Conservation (phyloP, 2,888 invertebrate species). For the Tetramorium bicarinatum region DNA sequence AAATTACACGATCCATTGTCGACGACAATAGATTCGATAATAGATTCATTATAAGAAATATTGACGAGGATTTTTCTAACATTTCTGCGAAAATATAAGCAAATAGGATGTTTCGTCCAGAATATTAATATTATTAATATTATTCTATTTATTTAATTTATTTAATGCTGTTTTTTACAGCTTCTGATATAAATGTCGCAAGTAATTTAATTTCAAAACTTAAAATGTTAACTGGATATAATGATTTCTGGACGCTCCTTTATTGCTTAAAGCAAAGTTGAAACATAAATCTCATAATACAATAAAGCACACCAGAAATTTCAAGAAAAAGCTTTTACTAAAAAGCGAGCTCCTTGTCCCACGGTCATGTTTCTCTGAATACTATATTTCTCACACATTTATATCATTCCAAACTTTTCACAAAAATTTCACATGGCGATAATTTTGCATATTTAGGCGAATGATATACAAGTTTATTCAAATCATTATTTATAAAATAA, state of each 20-base stretch:
- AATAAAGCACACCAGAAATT: conserved; percentile 70
- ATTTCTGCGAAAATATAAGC: conserved; percentile 20
- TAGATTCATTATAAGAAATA: conserved; percentile 15
- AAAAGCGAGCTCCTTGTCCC: conserved; percentile 84
- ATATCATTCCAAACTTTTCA: conserved; percentile 49
- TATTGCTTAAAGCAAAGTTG: conserved; percentile 16
- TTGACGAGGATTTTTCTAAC: conserved; percentile 2
- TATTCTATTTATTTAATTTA: not conserved
- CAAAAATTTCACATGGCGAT: conserved; percentile 24
- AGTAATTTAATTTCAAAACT: conserved; percentile 19
- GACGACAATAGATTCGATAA: not conserved
- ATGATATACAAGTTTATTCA: conserved; percentile 53
- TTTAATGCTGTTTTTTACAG: not conserved
- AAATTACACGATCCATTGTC: not conserved
- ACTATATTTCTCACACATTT: conserved; percentile 58
- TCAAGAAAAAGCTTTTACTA: conserved; percentile 72
- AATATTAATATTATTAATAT: not conserved
- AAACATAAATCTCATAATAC: conserved; percentile 20
- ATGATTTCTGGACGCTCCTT: conserved; percentile 24
- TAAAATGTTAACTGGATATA: not conserved
- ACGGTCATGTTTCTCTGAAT: conserved; percentile 77
- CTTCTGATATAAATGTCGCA: not conserved
- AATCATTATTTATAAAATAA: conserved; percentile 36
- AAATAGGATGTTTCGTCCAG: conserved; percentile 34
- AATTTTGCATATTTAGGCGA: conserved; percentile 41